A percentile compares a stretch with the other conserved stretches of the same genome.
Evolutionary conservation across 2,113 vertebrate genomes (phyloP).

Genomic region (Epinephelus lanceolatus): DNA sequence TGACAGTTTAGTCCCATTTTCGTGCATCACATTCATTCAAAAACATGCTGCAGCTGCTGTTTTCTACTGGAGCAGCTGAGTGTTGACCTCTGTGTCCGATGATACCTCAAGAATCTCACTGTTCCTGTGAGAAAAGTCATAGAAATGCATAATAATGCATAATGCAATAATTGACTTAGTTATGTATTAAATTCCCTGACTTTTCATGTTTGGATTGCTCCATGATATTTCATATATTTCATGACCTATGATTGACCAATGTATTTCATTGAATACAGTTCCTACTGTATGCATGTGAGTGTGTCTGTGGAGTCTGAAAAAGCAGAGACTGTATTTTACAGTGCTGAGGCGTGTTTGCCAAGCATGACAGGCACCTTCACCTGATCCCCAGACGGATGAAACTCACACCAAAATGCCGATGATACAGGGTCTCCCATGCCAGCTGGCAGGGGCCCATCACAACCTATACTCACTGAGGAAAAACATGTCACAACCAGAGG

Average conservation of each 20-base stretch:
- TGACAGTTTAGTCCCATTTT: neutral
- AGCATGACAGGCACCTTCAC: constrained; percentile 37
- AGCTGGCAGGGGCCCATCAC: constrained; percentile 39
- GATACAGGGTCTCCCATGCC: constrained; percentile 7
- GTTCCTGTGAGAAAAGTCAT: neutral
- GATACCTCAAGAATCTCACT: neutral
- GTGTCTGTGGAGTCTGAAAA: neutral
- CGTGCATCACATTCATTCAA: constrained; percentile 7
- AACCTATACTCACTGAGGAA: neutral
- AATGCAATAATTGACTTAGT: neutral
- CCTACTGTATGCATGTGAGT: neutral
- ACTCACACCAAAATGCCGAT: constrained; percentile 36
- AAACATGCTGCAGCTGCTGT: constrained; percentile 5
- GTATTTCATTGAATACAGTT: neutral
- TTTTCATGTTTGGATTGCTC: neutral
- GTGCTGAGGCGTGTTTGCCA: neutral
- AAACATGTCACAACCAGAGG: constrained; percentile 2
- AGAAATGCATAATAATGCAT: too few relatives aligned
- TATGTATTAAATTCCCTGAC: neutral
- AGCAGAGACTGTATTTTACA: neutral
- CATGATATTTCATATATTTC: neutral
- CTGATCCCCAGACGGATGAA: constrained; percentile 32
- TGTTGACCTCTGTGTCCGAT: neutral
- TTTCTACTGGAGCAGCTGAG: constrained; percentile 9
- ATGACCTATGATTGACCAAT: neutral